Evolutionary conservation across 2,797 vertebrate species (phyloP), one percentile per base, ranked within the genome.

Genomic region (Trichosurus vulpecula): DNA sequence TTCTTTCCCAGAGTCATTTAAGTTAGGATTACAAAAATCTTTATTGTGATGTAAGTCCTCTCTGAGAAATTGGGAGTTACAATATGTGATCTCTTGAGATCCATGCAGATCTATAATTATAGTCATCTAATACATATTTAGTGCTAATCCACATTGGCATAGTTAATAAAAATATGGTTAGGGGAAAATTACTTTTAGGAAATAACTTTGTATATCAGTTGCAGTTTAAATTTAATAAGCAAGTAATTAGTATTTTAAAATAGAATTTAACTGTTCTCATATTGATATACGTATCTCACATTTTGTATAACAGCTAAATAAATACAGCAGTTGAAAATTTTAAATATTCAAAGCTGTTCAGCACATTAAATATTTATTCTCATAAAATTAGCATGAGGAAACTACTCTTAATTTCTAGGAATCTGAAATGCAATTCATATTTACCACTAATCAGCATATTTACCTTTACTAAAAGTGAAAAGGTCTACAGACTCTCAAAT

Each of bases 331-430:
- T 87, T 94, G 54, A 90, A 95, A 0, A 90, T 90, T 94, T 96
- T 95, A 87, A 87, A 96, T 96, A 93, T 81, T 95, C 81, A 94
- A 89, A 94, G n/a, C 41, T 93, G 53, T 96, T 95, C 2, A 96
- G 74, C 90, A 93, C 2, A 25, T 91, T 93, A 95, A 95, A 90
- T 11, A 94, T 93, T 96, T 95, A 94, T 96, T 94, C 41, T 96
- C 56, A 95, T 87, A 93, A 96, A 94, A 97, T 91, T 25, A 94
- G 2, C 95, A 56, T 8, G 4, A 93, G 41, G 91, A 98, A 95
- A 5, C 0, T 52, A 57, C 91, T 97, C 91, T 95, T 47, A 92
- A 93, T 94, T 91, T 93, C 41, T 97, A 93, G 54, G 27, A 96
- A 87, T 90, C 61, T 16, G 61, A 92, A 52, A 27, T 92, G 19